phyloP scores from a whole-genome alignment of 2,888 invertebrate species.

The Cheilosia scutellata region DNA sequence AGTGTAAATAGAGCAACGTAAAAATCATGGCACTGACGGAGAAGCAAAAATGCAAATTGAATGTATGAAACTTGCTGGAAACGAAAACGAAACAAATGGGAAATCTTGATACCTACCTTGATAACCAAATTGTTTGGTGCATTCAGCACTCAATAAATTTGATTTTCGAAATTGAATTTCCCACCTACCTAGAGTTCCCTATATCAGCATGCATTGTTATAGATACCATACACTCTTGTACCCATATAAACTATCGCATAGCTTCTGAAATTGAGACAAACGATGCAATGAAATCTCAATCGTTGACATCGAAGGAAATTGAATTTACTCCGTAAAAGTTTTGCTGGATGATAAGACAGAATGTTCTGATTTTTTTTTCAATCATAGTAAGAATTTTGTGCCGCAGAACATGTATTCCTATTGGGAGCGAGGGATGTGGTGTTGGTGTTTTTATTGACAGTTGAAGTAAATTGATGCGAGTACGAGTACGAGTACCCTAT shows the following conservation, averaged over 20 bases:
- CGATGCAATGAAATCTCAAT: constrained; percentile 34
- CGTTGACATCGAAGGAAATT: constrained; percentile 52
- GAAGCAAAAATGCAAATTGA: neutral
- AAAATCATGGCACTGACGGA: no score
- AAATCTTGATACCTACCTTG: neutral
- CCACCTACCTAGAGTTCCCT: neutral
- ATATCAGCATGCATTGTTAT: no score
- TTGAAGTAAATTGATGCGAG: no score
- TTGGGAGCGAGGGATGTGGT: no score
- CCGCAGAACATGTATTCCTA: neutral
- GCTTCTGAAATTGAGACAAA: neutral
- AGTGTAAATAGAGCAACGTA: no score
- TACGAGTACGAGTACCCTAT: no score
- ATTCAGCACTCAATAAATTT: constrained; percentile 32
- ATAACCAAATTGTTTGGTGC: constrained; percentile 19
- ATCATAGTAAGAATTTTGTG: constrained; percentile 7
- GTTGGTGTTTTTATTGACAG: no score
- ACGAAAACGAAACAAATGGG: neutral
- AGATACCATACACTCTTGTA: neutral
- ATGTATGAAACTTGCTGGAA: neutral
- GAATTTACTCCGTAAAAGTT: constrained; percentile 43
- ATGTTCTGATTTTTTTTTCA: neutral
- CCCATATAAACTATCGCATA: neutral
- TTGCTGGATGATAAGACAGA: no score
- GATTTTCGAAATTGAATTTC: constrained; percentile 34